Percentiles rank a stretch among this genome's conserved stretches.
Evolutionary conservation across 2,888 invertebrate species (phyloP).

Genomic region (Galerucella nymphaeae): DNA sequence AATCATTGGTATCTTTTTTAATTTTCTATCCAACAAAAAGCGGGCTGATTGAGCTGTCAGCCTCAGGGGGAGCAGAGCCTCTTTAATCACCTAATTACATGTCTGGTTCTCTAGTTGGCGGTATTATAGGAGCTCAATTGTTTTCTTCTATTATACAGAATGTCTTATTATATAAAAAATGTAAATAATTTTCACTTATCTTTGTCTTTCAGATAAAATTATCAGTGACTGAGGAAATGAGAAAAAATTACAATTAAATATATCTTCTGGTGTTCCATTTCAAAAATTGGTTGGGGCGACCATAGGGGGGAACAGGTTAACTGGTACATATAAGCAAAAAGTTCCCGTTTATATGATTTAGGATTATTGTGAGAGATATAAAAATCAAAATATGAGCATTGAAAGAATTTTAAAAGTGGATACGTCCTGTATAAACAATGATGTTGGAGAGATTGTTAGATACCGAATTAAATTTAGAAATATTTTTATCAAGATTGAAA

Average conservation of each 20-base stretch:
- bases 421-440: constrained; percentile 26
- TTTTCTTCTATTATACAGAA: constrained; percentile 47
- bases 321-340: no score
- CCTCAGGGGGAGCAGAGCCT: constrained; percentile 62
- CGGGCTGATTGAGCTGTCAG: constrained; percentile 65
- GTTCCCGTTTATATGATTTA: no score
- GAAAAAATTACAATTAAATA: no score
- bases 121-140: constrained; percentile 60
- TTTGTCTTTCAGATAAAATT: no score
- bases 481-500: constrained; percentile 40
- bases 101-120: constrained; percentile 61
- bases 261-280: no score
- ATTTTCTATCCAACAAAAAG: constrained; percentile 58
- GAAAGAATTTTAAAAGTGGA: background rate
- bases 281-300: no score
- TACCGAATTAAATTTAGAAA: constrained; percentile 49
- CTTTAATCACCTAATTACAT: constrained; percentile 65
- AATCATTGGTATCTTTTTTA: constrained; percentile 55
- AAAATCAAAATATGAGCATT: no score
- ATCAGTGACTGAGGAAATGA: no score
- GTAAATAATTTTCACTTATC: background rate
- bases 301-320: no score
- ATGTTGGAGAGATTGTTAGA: constrained; percentile 45
- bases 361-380: no score
- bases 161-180: background rate